These are phyloP conservation scores for Sylvietta virens DNA, from an alignment of 2,113 vertebrate genomes.

Conservation along the genomic window DNA sequence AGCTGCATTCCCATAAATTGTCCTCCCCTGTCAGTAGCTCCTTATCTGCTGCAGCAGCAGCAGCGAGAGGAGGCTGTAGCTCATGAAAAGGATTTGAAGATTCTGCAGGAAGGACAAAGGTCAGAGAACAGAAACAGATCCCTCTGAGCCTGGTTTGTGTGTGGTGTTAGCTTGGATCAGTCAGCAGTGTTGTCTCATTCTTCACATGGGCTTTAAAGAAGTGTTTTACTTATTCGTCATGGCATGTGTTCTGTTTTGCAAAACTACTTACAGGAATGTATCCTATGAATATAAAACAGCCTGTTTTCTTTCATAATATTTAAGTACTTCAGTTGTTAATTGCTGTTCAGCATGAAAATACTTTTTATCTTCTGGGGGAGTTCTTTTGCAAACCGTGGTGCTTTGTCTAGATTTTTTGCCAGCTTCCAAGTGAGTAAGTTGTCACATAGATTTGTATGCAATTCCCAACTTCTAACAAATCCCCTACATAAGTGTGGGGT, in stretches of 20 bases:
- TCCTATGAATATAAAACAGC: background rate
- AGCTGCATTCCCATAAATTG: background rate
- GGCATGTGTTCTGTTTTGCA: conserved; percentile 5
- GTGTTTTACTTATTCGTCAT: background rate
- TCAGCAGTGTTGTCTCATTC: background rate
- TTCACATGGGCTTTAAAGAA: background rate
- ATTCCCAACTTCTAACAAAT: background rate
- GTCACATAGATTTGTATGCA: background rate
- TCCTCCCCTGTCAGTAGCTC: background rate
- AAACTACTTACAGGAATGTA: conserved; percentile 4
- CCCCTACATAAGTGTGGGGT: background rate
- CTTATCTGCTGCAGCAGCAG: conserved; percentile 1
- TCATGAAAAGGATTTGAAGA: background rate
- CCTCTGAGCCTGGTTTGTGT: conserved; percentile 50
- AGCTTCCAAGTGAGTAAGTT: background rate
- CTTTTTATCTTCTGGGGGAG: background rate
- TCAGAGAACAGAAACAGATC: conserved; percentile 14
- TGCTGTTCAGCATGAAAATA: conserved; percentile 34
- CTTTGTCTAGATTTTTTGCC: background rate
- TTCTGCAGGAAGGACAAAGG: background rate
- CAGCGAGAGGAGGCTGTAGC: background rate
- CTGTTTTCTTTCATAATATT: background rate
- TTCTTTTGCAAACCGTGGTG: background rate
- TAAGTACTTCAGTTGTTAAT: conserved; percentile 34
- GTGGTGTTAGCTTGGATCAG: conserved; percentile 1